These are phyloP conservation scores for Venustaconcha ellipsiformis DNA, from an alignment of 1,140 invertebrate genomes.

Conservation along the genomic window DNA sequence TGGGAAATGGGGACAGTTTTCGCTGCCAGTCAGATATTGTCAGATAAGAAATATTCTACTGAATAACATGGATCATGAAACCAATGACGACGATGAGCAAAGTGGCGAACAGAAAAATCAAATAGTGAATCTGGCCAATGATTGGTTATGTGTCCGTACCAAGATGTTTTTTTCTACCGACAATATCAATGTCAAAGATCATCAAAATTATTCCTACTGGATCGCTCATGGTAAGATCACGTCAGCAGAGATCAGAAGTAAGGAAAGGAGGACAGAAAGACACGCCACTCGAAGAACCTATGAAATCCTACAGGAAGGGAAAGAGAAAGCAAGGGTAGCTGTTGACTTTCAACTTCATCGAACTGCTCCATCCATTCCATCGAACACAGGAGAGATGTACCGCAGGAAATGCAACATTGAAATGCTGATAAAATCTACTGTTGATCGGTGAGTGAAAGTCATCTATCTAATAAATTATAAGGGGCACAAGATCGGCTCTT, in stretches of 20 bases:
- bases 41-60: slow-evolving; percentile 18
- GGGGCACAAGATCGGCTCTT: no score
- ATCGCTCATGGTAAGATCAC: slow-evolving; percentile 19
- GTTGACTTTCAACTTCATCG: slow-evolving; percentile 20
- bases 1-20: slow-evolving; percentile 13
- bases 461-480: no score
- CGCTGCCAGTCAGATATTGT: slow-evolving; percentile 16
- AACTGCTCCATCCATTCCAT: slow-evolving; percentile 1
- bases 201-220: not conserved
- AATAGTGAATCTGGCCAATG: not conserved
- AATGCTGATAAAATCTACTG: slow-evolving; percentile 30
- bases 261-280: slow-evolving; percentile 2
- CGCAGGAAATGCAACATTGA: slow-evolving; percentile 14
- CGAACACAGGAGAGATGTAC: slow-evolving; percentile 2
- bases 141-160: slow-evolving; percentile 10
- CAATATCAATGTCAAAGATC: no score
- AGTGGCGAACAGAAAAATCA: not conserved
- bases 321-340: not conserved
- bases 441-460: slow-evolving; percentile 25
- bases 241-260: slow-evolving; percentile 7
- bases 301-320: no score
- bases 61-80: slow-evolving; percentile 3
- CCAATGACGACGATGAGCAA: not conserved
- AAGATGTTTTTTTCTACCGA: no score
- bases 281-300: no score